Percentiles rank a stretch among this genome's conserved stretches.
phyloP scores from a whole-genome alignment of 2,113 vertebrate species.

The Phoenicopterus ruber region DNA sequence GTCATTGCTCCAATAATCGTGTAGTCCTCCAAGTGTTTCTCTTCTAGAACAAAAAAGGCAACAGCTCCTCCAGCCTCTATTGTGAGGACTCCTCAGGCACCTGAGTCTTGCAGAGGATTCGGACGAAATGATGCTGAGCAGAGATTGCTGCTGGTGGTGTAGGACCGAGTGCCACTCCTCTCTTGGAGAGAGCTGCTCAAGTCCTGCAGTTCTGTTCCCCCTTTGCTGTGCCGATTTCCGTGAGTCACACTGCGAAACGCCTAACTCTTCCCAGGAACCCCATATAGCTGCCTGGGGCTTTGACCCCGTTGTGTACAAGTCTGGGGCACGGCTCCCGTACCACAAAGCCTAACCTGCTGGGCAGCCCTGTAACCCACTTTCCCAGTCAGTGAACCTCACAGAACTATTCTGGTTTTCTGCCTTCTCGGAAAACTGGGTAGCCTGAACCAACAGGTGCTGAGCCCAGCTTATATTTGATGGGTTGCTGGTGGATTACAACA shows the following conservation, averaged over 20 bases:
- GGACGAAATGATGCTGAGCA: background rate
- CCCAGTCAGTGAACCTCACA: background rate
- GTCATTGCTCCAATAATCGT: background rate
- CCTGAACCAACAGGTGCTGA: background rate
- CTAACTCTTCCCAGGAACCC: background rate
- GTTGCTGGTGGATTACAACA: background rate
- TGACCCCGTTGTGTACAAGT: rapidly evolving
- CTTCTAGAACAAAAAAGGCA: background rate
- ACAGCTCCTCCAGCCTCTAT: background rate
- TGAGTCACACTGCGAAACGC: background rate
- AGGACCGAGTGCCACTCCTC: background rate
- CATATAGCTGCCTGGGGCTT: background rate
- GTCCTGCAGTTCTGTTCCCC: background rate
- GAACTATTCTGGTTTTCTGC: background rate
- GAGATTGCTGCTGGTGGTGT: background rate
- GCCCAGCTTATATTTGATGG: background rate
- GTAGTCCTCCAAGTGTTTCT: background rate
- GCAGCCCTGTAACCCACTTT: background rate
- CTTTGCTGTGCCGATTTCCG: background rate
- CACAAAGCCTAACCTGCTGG: background rate
- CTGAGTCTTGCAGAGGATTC: background rate
- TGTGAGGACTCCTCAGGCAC: background rate
- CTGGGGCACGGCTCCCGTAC: rapidly evolving
- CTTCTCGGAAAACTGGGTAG: background rate
- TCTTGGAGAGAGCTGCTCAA: background rate